These are phyloP conservation scores for Cephalopterus ornatus DNA, from an alignment of 2,113 vertebrate genomes.

Conservation along the genomic window DNA sequence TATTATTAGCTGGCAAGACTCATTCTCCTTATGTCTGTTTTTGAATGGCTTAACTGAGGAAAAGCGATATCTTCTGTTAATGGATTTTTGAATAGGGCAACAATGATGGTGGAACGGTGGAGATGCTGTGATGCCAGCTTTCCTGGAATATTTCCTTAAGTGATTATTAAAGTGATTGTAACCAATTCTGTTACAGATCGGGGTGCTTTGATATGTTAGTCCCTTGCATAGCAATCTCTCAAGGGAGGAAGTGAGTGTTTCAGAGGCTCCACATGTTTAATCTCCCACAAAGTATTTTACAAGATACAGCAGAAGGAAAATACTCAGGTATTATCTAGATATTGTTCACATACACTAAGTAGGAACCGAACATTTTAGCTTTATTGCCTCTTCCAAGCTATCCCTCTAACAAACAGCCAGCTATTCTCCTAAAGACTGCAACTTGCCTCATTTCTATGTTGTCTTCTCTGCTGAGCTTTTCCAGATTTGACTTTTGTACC, in stretches of 20 bases:
- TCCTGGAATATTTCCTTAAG: not conserved
- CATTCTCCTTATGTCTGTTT: constrained; percentile 53
- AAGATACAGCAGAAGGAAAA: not conserved
- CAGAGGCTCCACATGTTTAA: not conserved
- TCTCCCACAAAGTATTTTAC: not conserved
- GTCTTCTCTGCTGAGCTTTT: not conserved
- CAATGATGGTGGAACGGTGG: not conserved
- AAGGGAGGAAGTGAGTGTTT: not conserved
- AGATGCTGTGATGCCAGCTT: not conserved
- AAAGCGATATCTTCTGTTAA: not conserved
- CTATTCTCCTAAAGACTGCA: not conserved
- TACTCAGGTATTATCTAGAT: not conserved
- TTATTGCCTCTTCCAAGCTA: not conserved
- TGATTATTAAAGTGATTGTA: not conserved
- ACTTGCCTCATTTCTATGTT: not conserved
- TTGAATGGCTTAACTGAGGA: constrained; percentile 41
- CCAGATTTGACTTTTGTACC: not conserved
- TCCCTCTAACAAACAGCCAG: not conserved
- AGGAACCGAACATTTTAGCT: not conserved
- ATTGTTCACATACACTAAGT: not conserved
- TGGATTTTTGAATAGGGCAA: not conserved
- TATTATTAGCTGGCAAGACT: constrained; percentile 39
- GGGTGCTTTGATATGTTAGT: not conserved
- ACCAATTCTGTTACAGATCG: not conserved
- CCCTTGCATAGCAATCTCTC: not conserved